These are phyloP conservation scores for Noctua pronuba DNA, from an alignment of 2,888 invertebrate genomes.

Conservation along the genomic window DNA sequence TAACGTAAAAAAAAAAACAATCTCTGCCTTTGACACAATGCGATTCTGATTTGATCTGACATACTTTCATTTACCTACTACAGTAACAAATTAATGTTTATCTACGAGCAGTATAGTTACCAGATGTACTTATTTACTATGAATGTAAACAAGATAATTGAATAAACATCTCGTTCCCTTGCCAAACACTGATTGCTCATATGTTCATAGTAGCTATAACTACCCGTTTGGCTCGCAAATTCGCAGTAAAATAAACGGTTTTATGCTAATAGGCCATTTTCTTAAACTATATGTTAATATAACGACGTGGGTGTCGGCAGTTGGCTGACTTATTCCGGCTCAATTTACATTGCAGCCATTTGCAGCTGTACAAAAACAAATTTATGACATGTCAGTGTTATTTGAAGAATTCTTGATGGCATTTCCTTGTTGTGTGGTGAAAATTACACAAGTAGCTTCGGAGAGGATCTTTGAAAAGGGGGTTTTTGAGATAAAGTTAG, in stretches of 20 bases:
- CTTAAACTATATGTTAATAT: conserved; percentile 29
- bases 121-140: neutral
- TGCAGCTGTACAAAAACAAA: conserved; percentile 8
- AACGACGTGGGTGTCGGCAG: conserved; percentile 4
- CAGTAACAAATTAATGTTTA: neutral
- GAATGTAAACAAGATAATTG: neutral
- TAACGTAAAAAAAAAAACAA: no score
- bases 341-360: neutral
- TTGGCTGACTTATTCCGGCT: neutral
- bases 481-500: neutral
- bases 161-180: neutral
- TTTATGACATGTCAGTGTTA: neutral
- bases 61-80: neutral
- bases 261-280: conserved; percentile 29
- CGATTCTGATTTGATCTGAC: neutral
- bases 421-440: neutral
- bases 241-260: conserved; percentile 42
- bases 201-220: neutral
- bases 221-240: conserved; percentile 28
- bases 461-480: neutral
- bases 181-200: conserved; percentile 33
- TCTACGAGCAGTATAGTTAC: neutral
- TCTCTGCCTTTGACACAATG: neutral
- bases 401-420: neutral
- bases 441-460: neutral